Conservation (phyloP, 2,888 invertebrate species). For the Drosophila pseudotalamancana region DNA sequence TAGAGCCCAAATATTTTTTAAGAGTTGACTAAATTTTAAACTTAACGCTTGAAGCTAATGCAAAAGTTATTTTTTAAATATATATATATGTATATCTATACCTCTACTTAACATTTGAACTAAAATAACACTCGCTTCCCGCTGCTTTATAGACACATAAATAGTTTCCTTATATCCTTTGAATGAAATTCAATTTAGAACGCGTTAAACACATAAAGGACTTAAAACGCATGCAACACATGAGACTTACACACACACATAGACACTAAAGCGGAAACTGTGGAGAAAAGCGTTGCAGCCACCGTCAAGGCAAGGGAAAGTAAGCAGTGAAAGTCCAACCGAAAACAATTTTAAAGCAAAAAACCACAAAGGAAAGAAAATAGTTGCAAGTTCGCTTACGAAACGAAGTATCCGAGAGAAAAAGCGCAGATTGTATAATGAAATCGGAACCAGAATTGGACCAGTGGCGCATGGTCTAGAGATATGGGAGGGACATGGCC, state of each 20-base stretch:
- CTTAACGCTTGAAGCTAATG: too few species aligned
- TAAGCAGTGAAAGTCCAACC: conserved; percentile 30
- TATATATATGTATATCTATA: too few species aligned
- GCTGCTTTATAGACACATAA: not conserved
- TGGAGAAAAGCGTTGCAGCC: conserved; percentile 16
- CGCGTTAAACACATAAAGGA: conserved; percentile 39
- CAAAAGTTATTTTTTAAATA: too few species aligned
- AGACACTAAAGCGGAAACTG: conserved; percentile 26
- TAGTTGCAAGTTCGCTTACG: conserved; percentile 47
- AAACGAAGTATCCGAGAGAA: conserved; percentile 47
- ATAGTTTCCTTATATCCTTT: not conserved
- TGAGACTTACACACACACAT: conserved; percentile 17
- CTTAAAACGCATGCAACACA: conserved; percentile 55
- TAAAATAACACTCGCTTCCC: not conserved
- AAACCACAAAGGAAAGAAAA: conserved; percentile 56
- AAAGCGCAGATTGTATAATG: conserved; percentile 65
- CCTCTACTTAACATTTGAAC: too few species aligned
- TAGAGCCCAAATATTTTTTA: too few species aligned
- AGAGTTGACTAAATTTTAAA: too few species aligned
- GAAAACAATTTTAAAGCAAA: conserved; percentile 67
- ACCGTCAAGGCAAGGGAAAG: not conserved
- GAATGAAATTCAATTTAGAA: conserved; percentile 49
- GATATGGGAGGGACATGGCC: conserved; percentile 7
- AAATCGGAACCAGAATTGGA: conserved; percentile 61
- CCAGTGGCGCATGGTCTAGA: conserved; percentile 35